Evolutionary conservation across 2,797 vertebrate species (phyloP), one percentile per base, ranked within the genome.

Genomic region (Gastrophryne carolinensis): DNA sequence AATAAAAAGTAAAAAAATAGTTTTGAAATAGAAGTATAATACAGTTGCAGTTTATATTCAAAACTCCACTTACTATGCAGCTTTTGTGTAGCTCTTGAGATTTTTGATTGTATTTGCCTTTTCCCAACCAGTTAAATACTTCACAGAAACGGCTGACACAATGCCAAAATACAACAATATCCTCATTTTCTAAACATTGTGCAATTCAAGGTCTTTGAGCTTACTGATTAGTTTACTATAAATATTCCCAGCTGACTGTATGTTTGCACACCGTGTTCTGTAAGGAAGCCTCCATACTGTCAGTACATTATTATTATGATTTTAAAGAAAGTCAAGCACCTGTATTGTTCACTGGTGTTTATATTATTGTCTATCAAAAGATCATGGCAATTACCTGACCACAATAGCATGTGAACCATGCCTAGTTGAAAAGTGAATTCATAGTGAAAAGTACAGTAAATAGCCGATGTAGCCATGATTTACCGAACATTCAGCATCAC

Each of bases 161-260:
- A 3, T 63, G 66, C 49, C 74, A 62, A 63, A 35, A 71, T 37
- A 63, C 17, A 70, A 63, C 66, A 70, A 63, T 77, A 77, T 63
- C 29, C 47, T 64, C 49, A 57, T 69, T 70, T 77, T 56, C 49
- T 47, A 57, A 47, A 34, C 41, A 44, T 71, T 77, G 74, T 37
- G 74, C 57, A 77, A 77, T 19, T 44, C 24, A 39, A 24, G 15
- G 6, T 41, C 30, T 56, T 15, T 29, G 10, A 12, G 23, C 19
- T 35, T 53, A 19, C 47, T 65, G 50, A 53, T 73, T 63, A 26
- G 7, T 49, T 29, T 49, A 47, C 26, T 49, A 54, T 64, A 73
- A 17, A 63, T 63, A 64, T 53, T 26, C 23, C 44, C 21, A 62
- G 57, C 21, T 26, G 3, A 13, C 19, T 4, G 10, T 60, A n/a